Base-by-base conservation (phyloP, 2,888 invertebrate species). In the Mellilla xanthometata region DNA sequence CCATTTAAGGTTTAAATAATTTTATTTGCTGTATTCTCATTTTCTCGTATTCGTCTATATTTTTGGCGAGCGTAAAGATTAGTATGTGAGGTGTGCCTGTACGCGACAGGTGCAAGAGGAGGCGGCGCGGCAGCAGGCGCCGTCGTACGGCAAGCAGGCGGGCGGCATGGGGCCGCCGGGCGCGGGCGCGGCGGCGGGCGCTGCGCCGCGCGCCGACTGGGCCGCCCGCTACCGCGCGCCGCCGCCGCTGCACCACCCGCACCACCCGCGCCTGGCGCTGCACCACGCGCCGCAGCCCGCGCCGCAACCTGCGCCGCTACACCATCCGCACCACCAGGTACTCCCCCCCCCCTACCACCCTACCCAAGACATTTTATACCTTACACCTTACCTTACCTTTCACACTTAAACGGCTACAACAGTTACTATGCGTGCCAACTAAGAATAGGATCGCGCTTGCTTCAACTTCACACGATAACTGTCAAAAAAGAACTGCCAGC, bases 81-180 rank as follows among this genome's bases (percentile, higher is more conserved):
- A 3, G 15, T 12, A 9, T 9, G n/a, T 39, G 19, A 26, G 5
- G 2, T 31, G 5, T 9, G 7, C 6, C 10, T 32, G 32, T 41
- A 2, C 4, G 22, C 7, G 2, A 15, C 93, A 95, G 90, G 93
- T 97, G 2, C 97, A 97, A 77, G 97, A 97, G 72, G 97, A 97
- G 73, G 97, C 97, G 36, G 97, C 97, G 5, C 91, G 97, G 30
- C 97, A 97, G 72, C 96, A 96, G 75, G 95, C 94, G 32, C 95
- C 96, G 23, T 95, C 95, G 63, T 96, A 95, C 68, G 96, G 96
- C 55, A 96, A 96, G 81, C 94, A 94, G 24, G 78, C 75, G 75
- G 81, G 79, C 78, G 76, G 78, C 78, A 76, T 91, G 91, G 81
- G 80, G 35, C 75, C 76, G 19, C 76, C 72, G 36, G 74, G 67